Percentiles rank a stretch among this genome's conserved stretches.
These are phyloP conservation scores for Graptemys geographica DNA, from an alignment of 2,797 vertebrate genomes.

Conservation along the genomic window DNA sequence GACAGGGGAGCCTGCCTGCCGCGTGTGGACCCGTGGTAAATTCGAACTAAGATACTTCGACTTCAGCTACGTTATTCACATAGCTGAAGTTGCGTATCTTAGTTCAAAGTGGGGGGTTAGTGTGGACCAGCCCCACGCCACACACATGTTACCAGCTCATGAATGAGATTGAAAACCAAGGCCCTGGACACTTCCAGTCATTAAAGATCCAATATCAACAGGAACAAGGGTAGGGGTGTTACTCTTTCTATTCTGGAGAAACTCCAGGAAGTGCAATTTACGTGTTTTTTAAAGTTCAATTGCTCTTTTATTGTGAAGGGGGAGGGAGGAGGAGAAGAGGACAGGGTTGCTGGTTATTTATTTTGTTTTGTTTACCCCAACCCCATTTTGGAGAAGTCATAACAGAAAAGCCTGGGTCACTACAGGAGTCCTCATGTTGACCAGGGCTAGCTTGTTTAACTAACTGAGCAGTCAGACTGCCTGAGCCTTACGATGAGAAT, in stretches of 20 bases:
- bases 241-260: fast-evolving
- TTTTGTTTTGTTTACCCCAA: constrained; percentile 19
- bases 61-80: too few relatives aligned
- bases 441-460: neutral
- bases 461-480: neutral
- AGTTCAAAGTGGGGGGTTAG: too few relatives aligned
- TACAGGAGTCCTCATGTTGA: neutral
- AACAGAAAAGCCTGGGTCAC: neutral
- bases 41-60: too few relatives aligned
- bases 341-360: neutral
- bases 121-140: too few relatives aligned
- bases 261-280: neutral
- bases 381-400: neutral
- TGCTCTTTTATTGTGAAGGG: neutral
- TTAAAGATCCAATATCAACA: neutral
- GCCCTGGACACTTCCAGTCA: neutral
- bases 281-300: neutral
- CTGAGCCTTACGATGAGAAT: neutral
- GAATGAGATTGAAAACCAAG: neutral
- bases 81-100: too few relatives aligned
- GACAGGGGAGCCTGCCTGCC: too few relatives aligned
- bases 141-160: fast-evolving
- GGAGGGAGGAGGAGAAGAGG: neutral
- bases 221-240: fast-evolving
- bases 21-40: too few relatives aligned